Percentiles rank a stretch among this genome's conserved stretches.
phyloP scores from a whole-genome alignment of 2,113 vertebrate genomes.

The Neotragus moschatus region DNA sequence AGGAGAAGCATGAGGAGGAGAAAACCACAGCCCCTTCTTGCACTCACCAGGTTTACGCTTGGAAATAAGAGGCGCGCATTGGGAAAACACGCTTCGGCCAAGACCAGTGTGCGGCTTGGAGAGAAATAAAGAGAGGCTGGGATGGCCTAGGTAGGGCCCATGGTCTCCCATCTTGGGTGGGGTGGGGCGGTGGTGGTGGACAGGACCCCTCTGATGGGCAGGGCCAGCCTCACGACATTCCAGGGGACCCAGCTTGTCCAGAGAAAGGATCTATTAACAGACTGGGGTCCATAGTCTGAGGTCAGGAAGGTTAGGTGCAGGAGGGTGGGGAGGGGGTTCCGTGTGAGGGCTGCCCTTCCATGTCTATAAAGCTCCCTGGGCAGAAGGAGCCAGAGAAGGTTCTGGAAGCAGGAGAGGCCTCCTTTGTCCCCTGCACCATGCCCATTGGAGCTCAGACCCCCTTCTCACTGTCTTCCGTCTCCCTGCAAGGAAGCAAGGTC shows the following conservation, averaged over 20 bases:
- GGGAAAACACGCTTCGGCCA: background rate
- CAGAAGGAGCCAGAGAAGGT: background rate
- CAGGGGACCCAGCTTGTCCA: background rate
- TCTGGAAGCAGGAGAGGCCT: background rate
- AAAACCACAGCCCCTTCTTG: background rate
- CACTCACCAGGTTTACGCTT: background rate
- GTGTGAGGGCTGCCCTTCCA: too few species aligned
- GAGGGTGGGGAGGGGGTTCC: too few species aligned
- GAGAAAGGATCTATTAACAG: too few species aligned
- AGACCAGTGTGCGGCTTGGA: background rate
- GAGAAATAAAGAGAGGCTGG: background rate
- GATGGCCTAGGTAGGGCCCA: background rate
- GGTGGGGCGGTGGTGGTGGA: background rate
- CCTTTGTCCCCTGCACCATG: rapidly evolving
- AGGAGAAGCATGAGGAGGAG: background rate
- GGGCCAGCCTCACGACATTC: background rate
- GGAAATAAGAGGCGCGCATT: background rate
- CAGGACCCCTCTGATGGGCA: background rate
- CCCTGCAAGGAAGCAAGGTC: background rate
- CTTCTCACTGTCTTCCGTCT: rapidly evolving
- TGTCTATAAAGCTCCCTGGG: background rate
- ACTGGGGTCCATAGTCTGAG: background rate
- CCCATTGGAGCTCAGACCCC: background rate
- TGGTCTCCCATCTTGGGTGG: rapidly evolving
- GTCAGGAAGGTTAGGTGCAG: background rate